phyloP scores from a whole-genome alignment of 2,797 vertebrate genomes.

The Lindbergichthys nudifrons region DNA sequence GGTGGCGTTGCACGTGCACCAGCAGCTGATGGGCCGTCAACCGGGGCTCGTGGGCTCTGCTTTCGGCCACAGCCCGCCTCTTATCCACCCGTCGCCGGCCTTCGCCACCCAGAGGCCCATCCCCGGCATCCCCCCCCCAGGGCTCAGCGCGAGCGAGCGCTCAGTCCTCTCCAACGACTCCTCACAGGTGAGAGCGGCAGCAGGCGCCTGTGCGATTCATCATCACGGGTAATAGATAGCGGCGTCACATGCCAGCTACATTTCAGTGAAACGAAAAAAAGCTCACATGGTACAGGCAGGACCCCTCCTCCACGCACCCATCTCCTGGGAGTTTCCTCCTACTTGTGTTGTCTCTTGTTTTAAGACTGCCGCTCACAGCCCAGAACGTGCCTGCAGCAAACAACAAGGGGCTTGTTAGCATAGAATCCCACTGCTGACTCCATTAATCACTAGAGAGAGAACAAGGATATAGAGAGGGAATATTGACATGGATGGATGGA shows the following conservation, averaged over 20 bases:
- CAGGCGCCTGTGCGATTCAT: conserved; percentile 70
- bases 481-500: conserved; percentile 83
- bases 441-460: conserved; percentile 86
- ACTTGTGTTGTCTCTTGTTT: conserved; percentile 76
- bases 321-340: conserved; percentile 77
- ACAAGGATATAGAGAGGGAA: conserved; percentile 71
- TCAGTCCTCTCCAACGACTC: conserved; percentile 91
- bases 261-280: conserved; percentile 29
- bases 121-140: conserved; percentile 90
- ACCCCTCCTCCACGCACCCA: conserved; percentile 59
- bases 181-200: conserved; percentile 89
- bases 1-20: conserved; percentile 96
- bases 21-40: conserved; percentile 94
- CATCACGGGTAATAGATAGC: conserved; percentile 75
- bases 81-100: conserved; percentile 94
- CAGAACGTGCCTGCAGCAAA: conserved; percentile 71
- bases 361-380: conserved; percentile 51
- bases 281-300: conserved; percentile 62
- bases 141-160: conserved; percentile 90
- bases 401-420: conserved; percentile 86
- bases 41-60: conserved; percentile 93
- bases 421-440: conserved; percentile 76
- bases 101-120: conserved; percentile 94
- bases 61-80: conserved; percentile 96
- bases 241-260: conserved; percentile 54